These are phyloP conservation scores for Calliopum simillimum DNA, from an alignment of 2,888 invertebrate species.

Conservation along the genomic window DNA sequence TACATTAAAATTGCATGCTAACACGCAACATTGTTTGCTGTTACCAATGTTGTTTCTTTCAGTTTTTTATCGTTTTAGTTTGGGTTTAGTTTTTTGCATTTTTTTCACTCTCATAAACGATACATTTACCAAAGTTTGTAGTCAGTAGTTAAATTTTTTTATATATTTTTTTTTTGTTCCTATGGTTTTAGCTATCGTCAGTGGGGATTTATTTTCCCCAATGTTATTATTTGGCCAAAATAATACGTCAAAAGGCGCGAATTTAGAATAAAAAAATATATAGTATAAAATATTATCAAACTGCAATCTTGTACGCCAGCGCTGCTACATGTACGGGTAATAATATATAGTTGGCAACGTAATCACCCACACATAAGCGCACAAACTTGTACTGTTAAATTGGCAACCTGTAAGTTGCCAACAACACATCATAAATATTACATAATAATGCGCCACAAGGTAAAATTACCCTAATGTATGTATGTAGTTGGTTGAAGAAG, in stretches of 20 bases:
- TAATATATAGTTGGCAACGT: not conserved
- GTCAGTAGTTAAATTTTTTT: not conserved
- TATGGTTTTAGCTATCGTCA: not conserved
- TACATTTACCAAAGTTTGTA: too few relatives aligned
- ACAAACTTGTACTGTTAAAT: not conserved
- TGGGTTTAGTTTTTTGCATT: not conserved
- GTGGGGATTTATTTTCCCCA: not conserved
- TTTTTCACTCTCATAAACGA: too few relatives aligned
- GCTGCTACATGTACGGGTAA: not conserved
- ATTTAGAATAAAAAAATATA: conserved; percentile 11
- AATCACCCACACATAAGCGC: not conserved
- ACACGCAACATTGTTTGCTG: conserved; percentile 57
- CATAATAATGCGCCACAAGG: conserved; percentile 15
- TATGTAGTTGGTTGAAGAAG: conserved; percentile 36
- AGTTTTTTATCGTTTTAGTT: conserved; percentile 39
- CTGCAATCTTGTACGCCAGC: conserved; percentile 4
- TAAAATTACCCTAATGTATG: conserved; percentile 15
- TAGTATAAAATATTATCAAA: not conserved
- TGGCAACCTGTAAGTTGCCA: not conserved
- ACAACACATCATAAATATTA: conserved; percentile 19
- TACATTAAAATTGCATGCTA: conserved; percentile 66
- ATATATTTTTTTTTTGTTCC: conserved; percentile 3
- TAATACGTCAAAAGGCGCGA: conserved; percentile 27
- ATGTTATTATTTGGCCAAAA: not conserved
- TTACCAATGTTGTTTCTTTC: conserved; percentile 39